phyloP scores from a whole-genome alignment of 35 echinoderm and acorn worm species.

The Patiria miniata region DNA sequence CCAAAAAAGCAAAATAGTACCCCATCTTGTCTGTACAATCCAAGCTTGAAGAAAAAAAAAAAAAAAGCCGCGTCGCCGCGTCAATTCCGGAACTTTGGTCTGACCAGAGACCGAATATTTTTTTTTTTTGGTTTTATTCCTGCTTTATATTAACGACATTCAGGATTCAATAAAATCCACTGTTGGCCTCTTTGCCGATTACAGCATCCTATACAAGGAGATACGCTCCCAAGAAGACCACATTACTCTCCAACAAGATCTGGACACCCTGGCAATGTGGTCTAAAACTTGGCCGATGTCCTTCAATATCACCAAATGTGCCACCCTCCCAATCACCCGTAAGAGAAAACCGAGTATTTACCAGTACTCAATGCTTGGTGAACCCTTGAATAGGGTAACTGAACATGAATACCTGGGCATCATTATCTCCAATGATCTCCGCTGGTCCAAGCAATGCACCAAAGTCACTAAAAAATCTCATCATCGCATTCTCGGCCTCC shows the following conservation, averaged over 20 bases:
- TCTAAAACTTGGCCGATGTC: slow-evolving; percentile 42
- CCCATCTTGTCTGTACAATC: too few species aligned
- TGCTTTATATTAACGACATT: slow-evolving; percentile 52
- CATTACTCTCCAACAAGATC: slow-evolving; percentile 31
- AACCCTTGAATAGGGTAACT: background rate
- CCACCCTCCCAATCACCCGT: slow-evolving; percentile 7
- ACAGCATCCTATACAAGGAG: slow-evolving; percentile 49
- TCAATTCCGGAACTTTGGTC: too few species aligned
- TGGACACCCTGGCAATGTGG: slow-evolving; percentile 40
- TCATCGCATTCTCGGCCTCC: background rate
- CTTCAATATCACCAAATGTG: slow-evolving; percentile 57
- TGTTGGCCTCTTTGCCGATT: slow-evolving; percentile 49
- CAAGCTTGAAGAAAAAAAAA: too few species aligned
- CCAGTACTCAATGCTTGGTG: slow-evolving; percentile 30
- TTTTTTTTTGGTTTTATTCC: too few species aligned
- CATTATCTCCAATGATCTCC: slow-evolving; percentile 40
- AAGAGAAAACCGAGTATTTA: slow-evolving; percentile 35
- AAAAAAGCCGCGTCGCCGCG: too few species aligned
- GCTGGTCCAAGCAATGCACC: slow-evolving; percentile 24
- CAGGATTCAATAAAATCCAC: slow-evolving; percentile 5
- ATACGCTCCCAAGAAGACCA: slow-evolving; percentile 42
- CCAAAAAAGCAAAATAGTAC: too few species aligned
- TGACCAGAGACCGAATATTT: too few species aligned
- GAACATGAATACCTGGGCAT: slow-evolving; percentile 51
- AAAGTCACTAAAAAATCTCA: slow-evolving; percentile 6